A percentile compares a stretch with the other conserved stretches of the same genome.
Conservation (phyloP, 2,797 vertebrate genomes). For the Pterois miles region DNA sequence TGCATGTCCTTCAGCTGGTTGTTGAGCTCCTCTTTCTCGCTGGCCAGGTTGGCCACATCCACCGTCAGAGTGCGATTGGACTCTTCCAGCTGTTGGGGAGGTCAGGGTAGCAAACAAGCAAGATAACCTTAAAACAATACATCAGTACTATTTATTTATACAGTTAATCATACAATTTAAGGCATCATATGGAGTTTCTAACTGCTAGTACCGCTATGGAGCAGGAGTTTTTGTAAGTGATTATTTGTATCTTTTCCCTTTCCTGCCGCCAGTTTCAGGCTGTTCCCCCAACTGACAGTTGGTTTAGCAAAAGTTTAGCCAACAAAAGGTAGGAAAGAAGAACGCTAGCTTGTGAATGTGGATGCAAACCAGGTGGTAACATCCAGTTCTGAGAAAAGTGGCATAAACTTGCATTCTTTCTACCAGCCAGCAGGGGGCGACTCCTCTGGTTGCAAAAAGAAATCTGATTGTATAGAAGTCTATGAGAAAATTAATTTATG, state of each 20-base stretch:
- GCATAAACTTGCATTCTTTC: too few relatives aligned
- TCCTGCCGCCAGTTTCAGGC: neutral
- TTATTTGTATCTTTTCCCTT: neutral
- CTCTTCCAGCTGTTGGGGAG: conserved; percentile 89
- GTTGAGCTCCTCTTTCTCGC: conserved; percentile 96
- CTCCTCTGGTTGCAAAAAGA: too few relatives aligned
- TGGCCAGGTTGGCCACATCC: conserved; percentile 95
- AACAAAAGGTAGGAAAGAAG: neutral
- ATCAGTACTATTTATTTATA: neutral
- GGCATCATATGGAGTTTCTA: neutral
- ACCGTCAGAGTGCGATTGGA: conserved; percentile 95
- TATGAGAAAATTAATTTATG: too few relatives aligned
- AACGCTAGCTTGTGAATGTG: neutral
- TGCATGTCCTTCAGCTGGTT: conserved; percentile 92
- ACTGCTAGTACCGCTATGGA: too few relatives aligned
- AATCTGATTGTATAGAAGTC: too few relatives aligned
- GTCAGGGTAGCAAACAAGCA: neutral
- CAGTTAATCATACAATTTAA: neutral
- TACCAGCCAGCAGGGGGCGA: too few relatives aligned
- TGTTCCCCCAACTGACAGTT: neutral
- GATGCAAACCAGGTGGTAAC: neutral
- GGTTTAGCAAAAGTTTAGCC: neutral
- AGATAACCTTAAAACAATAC: neutral
- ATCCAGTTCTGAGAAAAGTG: too few relatives aligned
- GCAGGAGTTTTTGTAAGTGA: too few relatives aligned